Evolutionary conservation across 2,797 vertebrate species (phyloP).

Genomic region (Erpetoichthys calabaricus): DNA sequence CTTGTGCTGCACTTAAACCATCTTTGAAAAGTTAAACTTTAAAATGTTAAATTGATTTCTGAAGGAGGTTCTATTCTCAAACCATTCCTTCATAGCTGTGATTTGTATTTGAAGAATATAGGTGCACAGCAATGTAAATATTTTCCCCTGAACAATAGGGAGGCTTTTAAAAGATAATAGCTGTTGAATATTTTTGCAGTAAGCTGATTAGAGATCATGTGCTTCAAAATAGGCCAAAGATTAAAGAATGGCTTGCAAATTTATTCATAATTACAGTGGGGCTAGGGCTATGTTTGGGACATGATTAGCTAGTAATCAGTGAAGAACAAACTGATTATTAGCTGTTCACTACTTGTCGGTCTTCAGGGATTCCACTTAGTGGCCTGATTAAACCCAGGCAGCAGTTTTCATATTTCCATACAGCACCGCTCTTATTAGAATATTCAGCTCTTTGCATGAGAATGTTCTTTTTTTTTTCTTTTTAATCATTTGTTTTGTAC

Average conservation of each 20-base stretch:
- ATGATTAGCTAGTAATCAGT: slow-evolving; percentile 87
- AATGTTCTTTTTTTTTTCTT: slow-evolving; percentile 26
- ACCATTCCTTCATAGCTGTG: too few species aligned
- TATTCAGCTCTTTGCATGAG: slow-evolving; percentile 42
- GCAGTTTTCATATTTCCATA: slow-evolving; percentile 58
- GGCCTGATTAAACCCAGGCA: slow-evolving; percentile 64
- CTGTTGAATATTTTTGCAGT: slow-evolving; percentile 39
- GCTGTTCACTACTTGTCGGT: slow-evolving; percentile 61
- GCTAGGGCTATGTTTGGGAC: slow-evolving; percentile 51
- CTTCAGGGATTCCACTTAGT: slow-evolving; percentile 61
- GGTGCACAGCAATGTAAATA: slow-evolving; percentile 53
- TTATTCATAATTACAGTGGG: slow-evolving; percentile 48
- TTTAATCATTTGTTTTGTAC: slow-evolving; percentile 66
- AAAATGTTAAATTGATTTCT: too few species aligned
- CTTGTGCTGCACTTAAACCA: too few species aligned
- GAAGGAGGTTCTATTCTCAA: too few species aligned
- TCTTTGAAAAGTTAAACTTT: too few species aligned
- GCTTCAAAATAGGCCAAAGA: slow-evolving; percentile 32
- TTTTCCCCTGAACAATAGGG: slow-evolving; percentile 51
- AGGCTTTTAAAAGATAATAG: slow-evolving; percentile 43
- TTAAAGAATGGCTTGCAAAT: slow-evolving; percentile 39
- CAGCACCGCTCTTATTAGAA: slow-evolving; percentile 49
- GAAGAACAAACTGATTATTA: slow-evolving; percentile 88
- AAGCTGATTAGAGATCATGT: slow-evolving; percentile 45
- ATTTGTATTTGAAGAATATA: slow-evolving; percentile 22